phyloP scores from a whole-genome alignment of 2,888 invertebrate species.

The Lottia scabra region DNA sequence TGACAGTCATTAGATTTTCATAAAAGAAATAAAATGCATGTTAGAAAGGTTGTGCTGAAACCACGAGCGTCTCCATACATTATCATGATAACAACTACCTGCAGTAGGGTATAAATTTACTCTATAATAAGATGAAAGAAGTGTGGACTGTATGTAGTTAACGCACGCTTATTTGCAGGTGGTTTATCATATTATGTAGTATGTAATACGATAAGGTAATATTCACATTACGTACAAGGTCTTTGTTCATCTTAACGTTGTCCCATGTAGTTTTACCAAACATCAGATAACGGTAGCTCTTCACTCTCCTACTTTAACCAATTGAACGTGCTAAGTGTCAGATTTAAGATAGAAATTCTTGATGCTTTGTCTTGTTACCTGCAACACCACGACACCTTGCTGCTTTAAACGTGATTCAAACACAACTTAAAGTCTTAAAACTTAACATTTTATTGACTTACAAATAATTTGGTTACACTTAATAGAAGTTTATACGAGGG shows the following conservation, averaged over 20 bases:
- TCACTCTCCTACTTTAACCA: neutral
- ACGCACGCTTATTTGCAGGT: slow-evolving; percentile 7
- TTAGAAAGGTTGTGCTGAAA: neutral
- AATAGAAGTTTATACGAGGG: no score
- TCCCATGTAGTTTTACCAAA: neutral
- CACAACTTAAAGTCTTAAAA: neutral
- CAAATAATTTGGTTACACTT: neutral
- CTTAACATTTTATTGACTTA: neutral
- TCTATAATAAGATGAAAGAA: neutral
- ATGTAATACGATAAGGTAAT: slow-evolving; percentile 1
- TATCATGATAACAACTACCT: neutral
- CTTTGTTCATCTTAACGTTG: neutral
- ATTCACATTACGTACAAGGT: slow-evolving; percentile 1
- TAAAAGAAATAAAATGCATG: neutral
- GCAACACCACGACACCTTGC: neutral
- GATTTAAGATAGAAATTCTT: neutral
- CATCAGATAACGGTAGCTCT: slow-evolving; percentile 2
- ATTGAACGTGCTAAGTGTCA: neutral
- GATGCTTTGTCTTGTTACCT: neutral
- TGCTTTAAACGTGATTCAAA: neutral
- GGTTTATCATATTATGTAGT: slow-evolving; percentile 1
- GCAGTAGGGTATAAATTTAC: slow-evolving; percentile 1
- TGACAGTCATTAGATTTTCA: neutral
- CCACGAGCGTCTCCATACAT: neutral
- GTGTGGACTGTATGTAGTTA: neutral